Evolutionary conservation across 2,113 vertebrate genomes (phyloP), one percentile per base, ranked within the genome.

Genomic region (Bubalus kerabau): DNA sequence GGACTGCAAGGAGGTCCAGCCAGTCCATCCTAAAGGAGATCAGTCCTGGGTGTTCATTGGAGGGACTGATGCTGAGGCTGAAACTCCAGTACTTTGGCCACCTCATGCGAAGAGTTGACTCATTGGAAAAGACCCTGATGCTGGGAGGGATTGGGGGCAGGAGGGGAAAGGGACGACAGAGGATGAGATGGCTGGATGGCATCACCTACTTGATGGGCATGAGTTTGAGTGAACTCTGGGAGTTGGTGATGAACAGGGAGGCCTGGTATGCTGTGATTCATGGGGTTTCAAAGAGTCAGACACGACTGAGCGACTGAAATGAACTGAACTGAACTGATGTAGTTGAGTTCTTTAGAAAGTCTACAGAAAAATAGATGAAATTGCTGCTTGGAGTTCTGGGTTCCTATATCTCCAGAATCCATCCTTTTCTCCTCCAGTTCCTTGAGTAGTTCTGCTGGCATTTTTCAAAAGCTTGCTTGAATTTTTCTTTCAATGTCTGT

Each of bases 181-280:
- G 59, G 59, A 62, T 30, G 60, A 62, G 60, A 62, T 30, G 60
- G 60, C 1, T 62, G 13, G 60, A 62, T 62, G 60, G 60, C 6
- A 15, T 62, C 11, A 62, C 13, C 0, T 0, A 30, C 13, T 62
- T 0, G 6, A 30, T 62, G 60, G 5, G 30, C 1, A 0, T 62
- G 28, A 62, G 13, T 15, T 1, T 62, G 28, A 30, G 28, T 62
- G 60, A 30, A 62, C 60, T 62, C 28, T 0, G 0, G 60, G 5
- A 62, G 60, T 7, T 62, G 28, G 28, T 30, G 60, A 62, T 62
- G 60, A 28, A 30, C 28, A 62, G 28, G 59, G 28, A 62, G 60
- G 60, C 28, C 60, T 62, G 28, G 28, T 0, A 13, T 62, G 60
- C 28, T 62, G 59, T 5, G 5, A 30, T 30, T 60, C 59, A 60